A percentile compares a stretch with the other conserved stretches of the same genome.
These are phyloP conservation scores for Heliconius hortense DNA, from an alignment of 2,888 invertebrate genomes.

Conservation along the genomic window DNA sequence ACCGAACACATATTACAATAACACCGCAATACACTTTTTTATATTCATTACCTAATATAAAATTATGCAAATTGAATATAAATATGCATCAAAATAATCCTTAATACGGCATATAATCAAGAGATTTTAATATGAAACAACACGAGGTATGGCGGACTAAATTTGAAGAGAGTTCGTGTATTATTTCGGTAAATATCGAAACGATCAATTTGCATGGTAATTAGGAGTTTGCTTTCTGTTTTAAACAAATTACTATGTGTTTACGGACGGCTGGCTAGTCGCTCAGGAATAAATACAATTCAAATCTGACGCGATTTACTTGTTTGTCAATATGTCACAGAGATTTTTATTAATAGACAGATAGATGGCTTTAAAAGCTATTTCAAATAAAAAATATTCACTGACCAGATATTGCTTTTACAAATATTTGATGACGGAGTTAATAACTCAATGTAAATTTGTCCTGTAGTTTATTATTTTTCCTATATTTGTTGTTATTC, in stretches of 20 bases:
- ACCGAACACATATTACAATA: neutral
- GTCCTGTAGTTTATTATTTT: no score
- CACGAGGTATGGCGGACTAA: constrained; percentile 36
- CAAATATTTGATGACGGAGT: neutral
- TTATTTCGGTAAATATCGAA: constrained; percentile 65
- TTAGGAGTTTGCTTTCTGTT: constrained; percentile 68
- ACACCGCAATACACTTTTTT: neutral
- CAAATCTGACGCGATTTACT: constrained; percentile 15
- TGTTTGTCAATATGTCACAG: constrained; percentile 9
- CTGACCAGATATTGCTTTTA: neutral
- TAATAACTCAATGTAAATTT: no score
- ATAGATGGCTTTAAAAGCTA: neutral
- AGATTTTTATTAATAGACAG: constrained; percentile 15
- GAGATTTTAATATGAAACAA: constrained; percentile 36
- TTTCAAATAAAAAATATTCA: neutral
- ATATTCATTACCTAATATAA: constrained; percentile 20
- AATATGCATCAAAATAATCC: constrained; percentile 38
- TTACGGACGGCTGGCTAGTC: constrained; percentile 57
- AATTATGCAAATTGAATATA: constrained; percentile 33
- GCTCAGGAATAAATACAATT: constrained; percentile 45
- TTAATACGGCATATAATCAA: constrained; percentile 33
- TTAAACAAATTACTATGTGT: constrained; percentile 68
- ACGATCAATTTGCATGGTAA: constrained; percentile 78
- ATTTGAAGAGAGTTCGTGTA: constrained; percentile 48
- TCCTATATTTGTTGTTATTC: constrained; percentile 25